Evolutionary conservation across 2,888 invertebrate species (phyloP).

Genomic region (Mycalesis mineus): DNA sequence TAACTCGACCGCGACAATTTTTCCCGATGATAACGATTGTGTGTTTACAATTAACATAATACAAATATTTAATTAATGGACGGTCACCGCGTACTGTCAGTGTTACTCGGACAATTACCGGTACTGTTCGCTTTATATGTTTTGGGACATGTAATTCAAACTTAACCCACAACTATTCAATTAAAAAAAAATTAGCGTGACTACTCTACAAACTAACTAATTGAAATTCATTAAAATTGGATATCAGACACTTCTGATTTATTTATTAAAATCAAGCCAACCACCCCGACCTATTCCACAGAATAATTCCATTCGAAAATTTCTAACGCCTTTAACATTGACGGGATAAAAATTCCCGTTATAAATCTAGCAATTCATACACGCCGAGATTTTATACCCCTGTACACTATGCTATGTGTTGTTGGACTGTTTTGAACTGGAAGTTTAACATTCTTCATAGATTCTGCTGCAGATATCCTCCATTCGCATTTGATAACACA

Average conservation of each 20-base stretch:
- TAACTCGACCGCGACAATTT: not conserved
- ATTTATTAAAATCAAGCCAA: no score
- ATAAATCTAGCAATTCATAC: not conserved
- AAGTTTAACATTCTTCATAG: no score
- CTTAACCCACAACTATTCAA: no score
- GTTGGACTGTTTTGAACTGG: no score
- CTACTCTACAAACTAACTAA: no score
- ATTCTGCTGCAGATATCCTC: no score
- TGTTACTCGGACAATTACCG: constrained; percentile 15
- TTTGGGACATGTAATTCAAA: no score
- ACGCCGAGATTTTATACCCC: constrained; percentile 10
- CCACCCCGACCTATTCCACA: not conserved
- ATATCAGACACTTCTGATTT: no score
- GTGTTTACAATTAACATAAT: constrained; percentile 24
- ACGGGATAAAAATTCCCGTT: constrained; percentile 1
- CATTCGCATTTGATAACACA: no score
- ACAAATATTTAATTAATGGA: constrained; percentile 25
- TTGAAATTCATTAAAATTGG: no score
- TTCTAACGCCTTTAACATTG: not conserved
- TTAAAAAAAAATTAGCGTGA: no score
- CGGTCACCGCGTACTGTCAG: constrained; percentile 14
- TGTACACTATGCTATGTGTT: not conserved
- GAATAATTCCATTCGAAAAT: not conserved
- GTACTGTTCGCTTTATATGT: not conserved
- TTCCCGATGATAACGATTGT: constrained; percentile 15